Percentiles rank a stretch among this genome's conserved stretches.
phyloP scores from a whole-genome alignment of 2,113 vertebrate species.

The Asarcornis scutulata region DNA sequence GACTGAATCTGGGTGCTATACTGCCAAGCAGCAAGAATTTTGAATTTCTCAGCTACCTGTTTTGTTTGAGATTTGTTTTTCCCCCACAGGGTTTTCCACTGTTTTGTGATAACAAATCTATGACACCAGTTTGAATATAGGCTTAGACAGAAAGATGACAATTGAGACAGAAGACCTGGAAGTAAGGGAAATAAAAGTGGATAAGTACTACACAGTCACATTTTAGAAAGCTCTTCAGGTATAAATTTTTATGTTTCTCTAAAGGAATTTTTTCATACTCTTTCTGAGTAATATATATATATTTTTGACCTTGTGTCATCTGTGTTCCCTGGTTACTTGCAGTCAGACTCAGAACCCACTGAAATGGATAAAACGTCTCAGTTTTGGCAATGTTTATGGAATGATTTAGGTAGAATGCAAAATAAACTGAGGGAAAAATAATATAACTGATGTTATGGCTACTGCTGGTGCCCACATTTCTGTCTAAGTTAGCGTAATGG shows the following conservation, averaged over 20 bases:
- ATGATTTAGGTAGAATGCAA: not conserved
- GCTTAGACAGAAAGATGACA: not conserved
- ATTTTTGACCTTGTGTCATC: not conserved
- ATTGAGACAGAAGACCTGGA: not conserved
- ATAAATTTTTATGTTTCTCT: not conserved
- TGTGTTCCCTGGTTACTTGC: not conserved
- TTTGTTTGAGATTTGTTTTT: not conserved
- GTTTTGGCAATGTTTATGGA: not conserved
- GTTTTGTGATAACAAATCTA: not conserved
- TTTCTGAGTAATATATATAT: not conserved
- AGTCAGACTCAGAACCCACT: not conserved
- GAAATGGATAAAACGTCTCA: not conserved
- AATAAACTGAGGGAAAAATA: not conserved
- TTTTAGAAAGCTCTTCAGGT: not conserved
- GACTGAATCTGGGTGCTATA: not conserved
- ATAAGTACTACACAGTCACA: not conserved
- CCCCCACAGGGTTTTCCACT: not conserved
- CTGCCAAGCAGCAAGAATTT: not conserved
- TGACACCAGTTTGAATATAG: not conserved
- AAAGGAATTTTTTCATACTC: not conserved
- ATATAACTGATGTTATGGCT: not conserved
- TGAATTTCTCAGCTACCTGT: not conserved
- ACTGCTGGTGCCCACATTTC: not conserved
- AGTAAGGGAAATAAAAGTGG: not conserved
- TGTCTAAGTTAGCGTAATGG: not conserved